A percentile compares a stretch with the other conserved stretches of the same genome.
phyloP scores from a whole-genome alignment of 2,797 vertebrate genomes.

The Rhyacichthys aspro region DNA sequence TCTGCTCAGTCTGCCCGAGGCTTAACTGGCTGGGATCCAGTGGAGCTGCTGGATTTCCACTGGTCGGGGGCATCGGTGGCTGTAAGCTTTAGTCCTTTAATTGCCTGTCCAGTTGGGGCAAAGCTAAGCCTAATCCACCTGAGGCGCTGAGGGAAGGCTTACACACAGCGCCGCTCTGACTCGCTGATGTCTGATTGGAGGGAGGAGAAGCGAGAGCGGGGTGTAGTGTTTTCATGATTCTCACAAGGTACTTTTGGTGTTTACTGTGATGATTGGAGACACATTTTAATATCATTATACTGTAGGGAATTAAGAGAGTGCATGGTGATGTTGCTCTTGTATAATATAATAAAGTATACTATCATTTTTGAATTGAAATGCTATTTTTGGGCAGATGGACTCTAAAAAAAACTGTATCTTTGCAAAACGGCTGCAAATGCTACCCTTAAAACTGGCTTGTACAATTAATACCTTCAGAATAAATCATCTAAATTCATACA shows the following conservation, averaged over 20 bases:
- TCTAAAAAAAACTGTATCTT: too few species aligned
- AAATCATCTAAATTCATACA: too few species aligned
- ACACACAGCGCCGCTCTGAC: constrained; percentile 17
- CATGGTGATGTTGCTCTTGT: too few species aligned
- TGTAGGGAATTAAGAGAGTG: too few species aligned
- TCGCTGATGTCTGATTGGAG: constrained; percentile 11
- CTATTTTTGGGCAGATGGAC: too few species aligned
- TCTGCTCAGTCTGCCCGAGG: constrained; percentile 7
- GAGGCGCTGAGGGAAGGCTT: constrained; percentile 27
- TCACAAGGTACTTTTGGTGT: background rate
- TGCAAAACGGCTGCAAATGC: too few species aligned
- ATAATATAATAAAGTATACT: too few species aligned
- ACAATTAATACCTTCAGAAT: too few species aligned
- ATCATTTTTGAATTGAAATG: too few species aligned
- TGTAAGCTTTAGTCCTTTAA: constrained; percentile 38
- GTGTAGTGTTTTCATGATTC: background rate
- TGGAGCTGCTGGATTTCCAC: constrained; percentile 29
- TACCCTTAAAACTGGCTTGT: too few species aligned
- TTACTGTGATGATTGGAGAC: background rate
- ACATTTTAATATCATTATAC: background rate
- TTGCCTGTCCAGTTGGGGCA: constrained; percentile 24
- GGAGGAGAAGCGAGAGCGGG: background rate
- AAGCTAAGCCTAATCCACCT: constrained; percentile 38
- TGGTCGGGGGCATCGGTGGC: constrained; percentile 30
- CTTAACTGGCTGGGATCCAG: constrained; percentile 35